Base-by-base conservation (phyloP, 2,797 vertebrate genomes). In the Odontamblyopus rebecca region DNA sequence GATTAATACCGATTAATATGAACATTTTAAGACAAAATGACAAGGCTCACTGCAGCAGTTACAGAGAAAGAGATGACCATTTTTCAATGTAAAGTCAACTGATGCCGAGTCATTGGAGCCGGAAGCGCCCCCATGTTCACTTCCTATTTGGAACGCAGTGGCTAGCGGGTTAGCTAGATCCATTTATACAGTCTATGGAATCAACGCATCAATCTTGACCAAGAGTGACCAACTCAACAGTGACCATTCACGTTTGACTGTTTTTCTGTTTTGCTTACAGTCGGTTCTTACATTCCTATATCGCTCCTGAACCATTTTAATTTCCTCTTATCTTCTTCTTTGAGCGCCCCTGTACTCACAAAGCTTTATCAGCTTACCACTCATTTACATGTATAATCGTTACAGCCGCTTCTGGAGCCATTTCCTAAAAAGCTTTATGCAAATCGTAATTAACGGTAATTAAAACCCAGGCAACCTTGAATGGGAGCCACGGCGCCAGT, bases 381-480 rank as follows among this genome's bases (percentile, higher is more conserved):
- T 93, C 86, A 95, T 96, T 96, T 95, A 91, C 93, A 95, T 94
- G 80, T 91, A 85, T 95, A 95, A 96, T 95, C 94, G 93, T 94
- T 86, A 89, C 88, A 84, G 86, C 83, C 90, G 88, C 90, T 93
- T 92, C 85, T 93, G 91, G 91, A 94, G 89, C 91, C 86, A 85
- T 94, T 94, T 92, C 88, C 91, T 92, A 86, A 95, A 94, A 93
- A 93, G 92, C 93, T 92, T 90, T 91, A 90, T 94, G 93, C 93
- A 94, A 96, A 96, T 95, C 92, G 86, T 91, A 95, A 95, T 96
- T 94, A 96, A 94, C 91, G 79, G 91, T 94, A 93, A 95, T 94
- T 95, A 94, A 95, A 94, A 93, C 86, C 87, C 84, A 78, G 85
- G 85, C 92, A 87, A 88, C 88, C 91, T 93, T 90, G 78, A 92